These are phyloP conservation scores for Ramphastos sulfuratus DNA, from an alignment of 2,113 vertebrate species.

Conservation along the genomic window DNA sequence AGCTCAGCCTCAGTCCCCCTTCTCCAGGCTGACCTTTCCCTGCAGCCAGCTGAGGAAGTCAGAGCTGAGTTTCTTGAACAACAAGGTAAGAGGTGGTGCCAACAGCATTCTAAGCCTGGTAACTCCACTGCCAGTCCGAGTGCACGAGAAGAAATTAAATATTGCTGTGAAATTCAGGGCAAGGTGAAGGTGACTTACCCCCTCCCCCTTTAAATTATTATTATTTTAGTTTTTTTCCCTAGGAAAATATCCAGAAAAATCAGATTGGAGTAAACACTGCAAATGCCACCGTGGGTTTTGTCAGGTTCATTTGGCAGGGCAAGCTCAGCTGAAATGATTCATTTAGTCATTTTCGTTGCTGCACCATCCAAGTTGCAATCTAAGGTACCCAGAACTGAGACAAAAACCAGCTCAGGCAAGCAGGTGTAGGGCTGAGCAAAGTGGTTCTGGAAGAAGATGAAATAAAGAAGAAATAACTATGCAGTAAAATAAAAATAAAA, in stretches of 20 bases:
- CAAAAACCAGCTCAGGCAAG: not conserved
- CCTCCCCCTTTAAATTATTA: not conserved
- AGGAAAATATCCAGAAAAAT: not conserved
- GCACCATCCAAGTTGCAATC: rapidly evolving
- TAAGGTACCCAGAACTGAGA: not conserved
- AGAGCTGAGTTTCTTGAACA: not conserved
- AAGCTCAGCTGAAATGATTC: not conserved
- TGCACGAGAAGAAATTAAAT: not conserved
- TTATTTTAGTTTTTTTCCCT: not conserved
- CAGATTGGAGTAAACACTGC: not conserved
- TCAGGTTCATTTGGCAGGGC: not conserved
- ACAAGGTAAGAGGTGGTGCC: not conserved
- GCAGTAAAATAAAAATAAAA: too few species aligned
- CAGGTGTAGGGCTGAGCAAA: not conserved
- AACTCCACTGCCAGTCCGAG: not conserved
- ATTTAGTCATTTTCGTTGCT: not conserved
- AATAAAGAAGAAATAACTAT: not conserved
- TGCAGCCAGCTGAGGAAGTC: not conserved
- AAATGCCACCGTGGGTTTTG: not conserved
- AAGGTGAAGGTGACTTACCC: not conserved
- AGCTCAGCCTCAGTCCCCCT: rapidly evolving
- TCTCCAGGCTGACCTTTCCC: not conserved
- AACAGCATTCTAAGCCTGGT: not conserved
- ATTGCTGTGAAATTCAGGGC: not conserved
- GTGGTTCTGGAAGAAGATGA: not conserved